These are phyloP conservation scores for Setipinna tenuifilis DNA, from an alignment of 2,797 vertebrate genomes.

Conservation along the genomic window DNA sequence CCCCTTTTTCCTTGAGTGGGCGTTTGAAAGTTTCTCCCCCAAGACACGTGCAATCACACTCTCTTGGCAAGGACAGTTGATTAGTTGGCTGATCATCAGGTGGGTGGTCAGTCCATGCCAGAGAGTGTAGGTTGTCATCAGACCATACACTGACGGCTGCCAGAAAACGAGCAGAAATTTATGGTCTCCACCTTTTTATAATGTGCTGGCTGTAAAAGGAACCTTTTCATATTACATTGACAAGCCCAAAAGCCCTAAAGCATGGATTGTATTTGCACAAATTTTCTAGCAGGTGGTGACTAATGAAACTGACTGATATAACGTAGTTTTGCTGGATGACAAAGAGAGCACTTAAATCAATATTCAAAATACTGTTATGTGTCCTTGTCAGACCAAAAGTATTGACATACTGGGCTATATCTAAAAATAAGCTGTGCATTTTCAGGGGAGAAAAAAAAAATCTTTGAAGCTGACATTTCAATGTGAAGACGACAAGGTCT, in stretches of 20 bases:
- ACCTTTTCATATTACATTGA: not conserved
- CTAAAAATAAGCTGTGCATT: not conserved
- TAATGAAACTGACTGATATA: not conserved
- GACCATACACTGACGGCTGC: not conserved
- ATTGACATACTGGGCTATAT: not conserved
- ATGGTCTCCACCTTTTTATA: not conserved
- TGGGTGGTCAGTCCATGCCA: conserved; percentile 5
- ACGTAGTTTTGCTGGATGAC: not conserved
- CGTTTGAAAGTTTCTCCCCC: conserved; percentile 4
- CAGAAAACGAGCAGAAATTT: not conserved
- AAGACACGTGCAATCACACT: conserved; percentile 1
- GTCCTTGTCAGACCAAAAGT: not conserved
- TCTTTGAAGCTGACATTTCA: not conserved
- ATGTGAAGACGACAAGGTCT: conserved; percentile 33
- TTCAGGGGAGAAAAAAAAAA: not conserved
- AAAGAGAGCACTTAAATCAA: not conserved
- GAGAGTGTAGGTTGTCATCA: conserved; percentile 18
- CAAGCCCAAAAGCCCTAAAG: not conserved
- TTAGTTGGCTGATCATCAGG: not conserved
- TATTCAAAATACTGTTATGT: not conserved
- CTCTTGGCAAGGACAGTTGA: not conserved
- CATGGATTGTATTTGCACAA: not conserved
- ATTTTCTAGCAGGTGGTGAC: not conserved
- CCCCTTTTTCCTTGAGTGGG: not conserved
- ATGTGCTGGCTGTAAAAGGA: conserved; percentile 5